phyloP scores from a whole-genome alignment of 2,888 invertebrate species.

The Trachelus troglodyta region DNA sequence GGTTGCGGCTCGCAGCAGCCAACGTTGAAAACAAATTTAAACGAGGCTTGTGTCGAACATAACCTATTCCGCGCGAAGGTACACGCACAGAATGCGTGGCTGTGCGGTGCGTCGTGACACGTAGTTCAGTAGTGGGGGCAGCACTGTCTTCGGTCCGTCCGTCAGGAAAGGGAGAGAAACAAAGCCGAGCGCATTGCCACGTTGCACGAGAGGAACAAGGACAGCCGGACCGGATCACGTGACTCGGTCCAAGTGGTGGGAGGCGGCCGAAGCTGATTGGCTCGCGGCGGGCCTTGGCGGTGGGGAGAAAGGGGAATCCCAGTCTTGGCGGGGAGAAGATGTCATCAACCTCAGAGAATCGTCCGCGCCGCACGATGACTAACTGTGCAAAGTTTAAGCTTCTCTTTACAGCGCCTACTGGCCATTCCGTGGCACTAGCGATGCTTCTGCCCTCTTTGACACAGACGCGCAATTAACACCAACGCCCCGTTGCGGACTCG shows the following conservation, averaged over 20 bases:
- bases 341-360: constrained; percentile 42
- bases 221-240: constrained; percentile 1
- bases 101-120: neutral
- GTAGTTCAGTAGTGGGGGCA: constrained; percentile 13
- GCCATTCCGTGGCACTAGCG: constrained; percentile 9
- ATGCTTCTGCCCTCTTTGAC: constrained; percentile 1
- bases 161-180: constrained; percentile 1
- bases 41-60: constrained; percentile 29
- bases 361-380: constrained; percentile 40
- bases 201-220: constrained; percentile 17
- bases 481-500: neutral
- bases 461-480: constrained; percentile 6
- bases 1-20: neutral
- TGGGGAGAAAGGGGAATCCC: constrained; percentile 33
- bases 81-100: constrained; percentile 12
- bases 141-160: neutral
- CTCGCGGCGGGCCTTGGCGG: constrained; percentile 15
- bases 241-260: neutral
- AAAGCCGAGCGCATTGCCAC: constrained; percentile 18
- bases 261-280: neutral
- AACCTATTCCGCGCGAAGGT: constrained; percentile 25
- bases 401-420: constrained; percentile 19
- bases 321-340: constrained; percentile 16
- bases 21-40: constrained; percentile 37
- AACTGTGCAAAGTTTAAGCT: constrained; percentile 50